A percentile compares a stretch with the other conserved stretches of the same genome.
Evolutionary conservation across 2,797 vertebrate genomes (phyloP).

Genomic region (Synaphobranchus kaupii): DNA sequence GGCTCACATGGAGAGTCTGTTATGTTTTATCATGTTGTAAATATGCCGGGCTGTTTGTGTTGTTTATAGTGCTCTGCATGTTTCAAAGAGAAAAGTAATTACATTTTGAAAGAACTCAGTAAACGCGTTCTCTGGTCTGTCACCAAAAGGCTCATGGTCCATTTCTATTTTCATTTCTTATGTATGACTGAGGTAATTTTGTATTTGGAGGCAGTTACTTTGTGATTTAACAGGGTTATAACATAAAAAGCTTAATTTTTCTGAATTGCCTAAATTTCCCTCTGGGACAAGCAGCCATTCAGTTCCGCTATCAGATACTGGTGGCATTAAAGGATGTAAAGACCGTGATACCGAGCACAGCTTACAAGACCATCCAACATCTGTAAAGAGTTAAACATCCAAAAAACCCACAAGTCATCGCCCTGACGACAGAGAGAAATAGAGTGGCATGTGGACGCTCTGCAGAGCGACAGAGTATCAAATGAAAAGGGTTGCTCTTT

Average conservation of each 20-base stretch:
- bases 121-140: not conserved
- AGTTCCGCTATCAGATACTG: slow-evolving; percentile 14
- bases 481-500: not conserved
- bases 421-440: not conserved
- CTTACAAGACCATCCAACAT: slow-evolving; percentile 24
- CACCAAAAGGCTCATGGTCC: not conserved
- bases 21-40: not conserved
- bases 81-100: not conserved
- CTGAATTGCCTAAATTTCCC: not conserved
- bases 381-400: slow-evolving; percentile 32
- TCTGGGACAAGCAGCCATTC: slow-evolving; percentile 13
- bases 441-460: slow-evolving; percentile 50
- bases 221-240: not conserved
- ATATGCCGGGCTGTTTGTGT: not conserved
- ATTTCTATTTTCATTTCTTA: not conserved
- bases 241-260: slow-evolving; percentile 18
- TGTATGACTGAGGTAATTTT: not conserved
- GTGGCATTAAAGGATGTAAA: not conserved
- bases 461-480: slow-evolving; percentile 35
- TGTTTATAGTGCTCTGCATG: not conserved
- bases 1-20: not conserved
- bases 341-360: slow-evolving; percentile 13
- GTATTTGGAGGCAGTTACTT: no score
- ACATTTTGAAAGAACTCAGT: not conserved
- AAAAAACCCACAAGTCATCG: slow-evolving; percentile 28